phyloP scores from a whole-genome alignment of 2,888 invertebrate species.

The Unio delphinus region DNA sequence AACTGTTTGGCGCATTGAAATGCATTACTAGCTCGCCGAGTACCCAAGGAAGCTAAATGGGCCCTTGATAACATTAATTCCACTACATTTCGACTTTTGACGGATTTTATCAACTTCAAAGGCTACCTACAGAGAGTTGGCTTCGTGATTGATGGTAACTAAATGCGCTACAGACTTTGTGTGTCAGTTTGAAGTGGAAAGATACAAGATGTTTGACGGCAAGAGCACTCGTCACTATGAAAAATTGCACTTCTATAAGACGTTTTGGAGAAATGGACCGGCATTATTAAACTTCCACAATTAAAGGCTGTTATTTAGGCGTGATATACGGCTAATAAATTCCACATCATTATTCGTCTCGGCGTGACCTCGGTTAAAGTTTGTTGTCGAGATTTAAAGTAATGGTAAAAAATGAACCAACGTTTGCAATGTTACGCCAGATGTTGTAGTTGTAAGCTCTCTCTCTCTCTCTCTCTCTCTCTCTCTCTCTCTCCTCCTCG shows the following conservation, averaged over 20 bases:
- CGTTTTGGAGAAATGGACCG: conserved; percentile 35
- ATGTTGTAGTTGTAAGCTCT: no score
- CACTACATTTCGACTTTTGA: conserved; percentile 46
- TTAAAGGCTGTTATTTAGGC: neutral
- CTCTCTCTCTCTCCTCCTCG: no score
- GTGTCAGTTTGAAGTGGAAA: conserved; percentile 40
- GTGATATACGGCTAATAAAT: conserved; percentile 31
- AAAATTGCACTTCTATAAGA: conserved; percentile 44
- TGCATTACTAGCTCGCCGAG: conserved; percentile 30
- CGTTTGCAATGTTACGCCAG: no score
- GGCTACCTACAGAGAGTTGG: conserved; percentile 23
- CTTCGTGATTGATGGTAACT: conserved; percentile 38
- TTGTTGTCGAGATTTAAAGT: no score
- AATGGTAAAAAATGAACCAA: no score
- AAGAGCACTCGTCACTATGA: conserved; percentile 30
- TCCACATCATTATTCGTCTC: conserved; percentile 23
- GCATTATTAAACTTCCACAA: conserved; percentile 37
- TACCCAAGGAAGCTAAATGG: conserved; percentile 38
- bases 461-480: no score
- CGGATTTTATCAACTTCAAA: conserved; percentile 47
- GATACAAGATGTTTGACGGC: conserved; percentile 39
- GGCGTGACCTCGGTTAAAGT: no score
- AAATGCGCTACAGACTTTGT: conserved; percentile 40
- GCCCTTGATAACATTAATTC: conserved; percentile 38
- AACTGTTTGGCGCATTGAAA: no score